Base-by-base conservation (phyloP, 2,113 vertebrate species). In the Oncorhynchus tshawytscha region DNA sequence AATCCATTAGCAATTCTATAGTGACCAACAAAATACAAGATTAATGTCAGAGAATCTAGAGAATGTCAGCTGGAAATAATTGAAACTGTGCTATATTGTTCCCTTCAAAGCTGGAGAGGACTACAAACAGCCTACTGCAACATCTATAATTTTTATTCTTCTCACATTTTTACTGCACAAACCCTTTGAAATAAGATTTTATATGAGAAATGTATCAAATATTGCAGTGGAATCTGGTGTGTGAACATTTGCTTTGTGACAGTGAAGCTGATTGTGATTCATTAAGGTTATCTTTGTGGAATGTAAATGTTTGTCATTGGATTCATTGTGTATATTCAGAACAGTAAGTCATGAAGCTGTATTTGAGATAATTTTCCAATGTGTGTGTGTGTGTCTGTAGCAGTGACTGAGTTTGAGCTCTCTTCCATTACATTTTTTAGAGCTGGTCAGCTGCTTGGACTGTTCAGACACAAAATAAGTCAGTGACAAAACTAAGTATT, bases 401-500 rank as follows among this genome's bases (percentile, higher is more conserved):
- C 77, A 4, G 64, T 67, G 49, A 45, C 71, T 3, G 77, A 25
- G 67, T 68, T 39, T 48, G 20, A 22, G 6, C 29, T 18, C n/a
- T 48, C 49, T 48, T 49, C 68, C 27, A 9, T 11, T 16, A 20
- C 29, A 1, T 87, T 60, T 34, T 78, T 69, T 80, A 81, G 82
- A 62, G 22, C 20, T 34, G 64, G 27, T 86, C 85, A 84, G 84
- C 71, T 81, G 75, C 25, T 86, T 62, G 8, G 54, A 59, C 27
- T 60, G 64, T 80, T 27, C 51, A 65, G 15, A 81, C 65, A 66
- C 71, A 6, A 76, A 29, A 25, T 27, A 71, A 76, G 54, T 49
- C 72, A 48, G 68, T 84, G 86, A 87, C 87, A 87, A 71, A 85
- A 83, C 86, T 67, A 87, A 74, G 6, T 24, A 22, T 13, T 73